A percentile compares a stretch with the other conserved stretches of the same genome.
Evolutionary conservation across 2,797 vertebrate genomes (phyloP).

Genomic region (Iguana delicatissima): DNA sequence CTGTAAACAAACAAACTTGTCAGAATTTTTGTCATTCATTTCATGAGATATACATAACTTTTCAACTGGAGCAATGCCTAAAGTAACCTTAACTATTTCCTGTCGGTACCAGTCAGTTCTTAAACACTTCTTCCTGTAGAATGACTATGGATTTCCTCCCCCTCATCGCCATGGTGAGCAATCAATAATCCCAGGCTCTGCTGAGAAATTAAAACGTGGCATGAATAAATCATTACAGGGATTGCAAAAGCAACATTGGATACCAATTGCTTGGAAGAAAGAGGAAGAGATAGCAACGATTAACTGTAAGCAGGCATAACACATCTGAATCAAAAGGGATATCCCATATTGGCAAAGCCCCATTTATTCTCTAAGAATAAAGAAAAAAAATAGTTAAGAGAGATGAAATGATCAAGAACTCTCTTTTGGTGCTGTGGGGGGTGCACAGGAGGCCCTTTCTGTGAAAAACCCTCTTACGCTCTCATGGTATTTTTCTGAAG

Average conservation of each 20-base stretch:
- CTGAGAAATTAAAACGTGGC: conserved; percentile 38
- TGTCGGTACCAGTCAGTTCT: neutral
- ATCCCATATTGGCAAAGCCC: neutral
- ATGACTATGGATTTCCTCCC: conserved; percentile 16
- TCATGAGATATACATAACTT: neutral
- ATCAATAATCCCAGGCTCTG: conserved; percentile 30
- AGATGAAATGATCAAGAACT: neutral
- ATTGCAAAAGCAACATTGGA: conserved; percentile 29
- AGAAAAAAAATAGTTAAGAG: neutral
- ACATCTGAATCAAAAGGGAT: neutral
- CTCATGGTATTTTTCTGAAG: too few species aligned
- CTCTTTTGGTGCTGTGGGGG: neutral
- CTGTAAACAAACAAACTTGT: neutral
- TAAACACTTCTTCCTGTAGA: conserved; percentile 24
- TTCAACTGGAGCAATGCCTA: neutral
- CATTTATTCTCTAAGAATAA: neutral
- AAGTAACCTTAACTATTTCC: neutral
- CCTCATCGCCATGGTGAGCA: neutral
- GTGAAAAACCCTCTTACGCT: too few species aligned
- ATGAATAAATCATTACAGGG: neutral
- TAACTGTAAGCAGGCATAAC: neutral
- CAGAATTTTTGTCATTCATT: neutral
- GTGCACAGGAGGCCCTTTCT: too few species aligned
- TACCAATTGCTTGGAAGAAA: neutral
- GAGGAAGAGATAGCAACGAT: fast-evolving